Evolutionary conservation across 53 echinoderm and acorn worm species (phyloP).

Genomic region (Temnopleurus reevesii): DNA sequence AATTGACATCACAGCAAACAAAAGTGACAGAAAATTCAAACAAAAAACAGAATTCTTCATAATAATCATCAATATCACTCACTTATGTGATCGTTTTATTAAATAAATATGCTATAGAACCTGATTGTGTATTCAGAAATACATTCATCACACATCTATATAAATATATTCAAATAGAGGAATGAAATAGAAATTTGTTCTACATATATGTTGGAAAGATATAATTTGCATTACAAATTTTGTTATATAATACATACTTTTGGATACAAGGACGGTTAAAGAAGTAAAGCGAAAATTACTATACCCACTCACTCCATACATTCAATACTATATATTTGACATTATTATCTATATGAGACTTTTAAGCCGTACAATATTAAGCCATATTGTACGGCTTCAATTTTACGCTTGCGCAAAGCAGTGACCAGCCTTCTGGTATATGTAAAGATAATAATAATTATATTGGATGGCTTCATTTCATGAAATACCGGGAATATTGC

Average conservation of each 20-base stretch:
- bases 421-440: too few species aligned
- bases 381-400: too few species aligned
- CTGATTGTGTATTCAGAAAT: neutral
- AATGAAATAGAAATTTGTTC: conserved; percentile 2
- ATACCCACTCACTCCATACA: too few species aligned
- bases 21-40: neutral
- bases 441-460: too few species aligned
- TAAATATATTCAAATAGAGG: neutral
- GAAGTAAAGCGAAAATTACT: neutral
- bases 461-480: too few species aligned
- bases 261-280: neutral
- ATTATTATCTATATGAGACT: too few species aligned
- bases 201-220: neutral
- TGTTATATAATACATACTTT: neutral
- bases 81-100: conserved; percentile 31
- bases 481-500: too few species aligned
- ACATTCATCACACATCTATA: neutral
- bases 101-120: conserved; percentile 38
- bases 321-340: too few species aligned
- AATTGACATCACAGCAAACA: neutral
- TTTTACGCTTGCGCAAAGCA: too few species aligned
- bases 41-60: neutral
- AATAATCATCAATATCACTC: neutral
- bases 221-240: conserved; percentile 23
- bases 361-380: too few species aligned